Evolutionary conservation across 2,888 invertebrate genomes (phyloP), one percentile per base, ranked within the genome.

Genomic region (Criorhina ranunculi): DNA sequence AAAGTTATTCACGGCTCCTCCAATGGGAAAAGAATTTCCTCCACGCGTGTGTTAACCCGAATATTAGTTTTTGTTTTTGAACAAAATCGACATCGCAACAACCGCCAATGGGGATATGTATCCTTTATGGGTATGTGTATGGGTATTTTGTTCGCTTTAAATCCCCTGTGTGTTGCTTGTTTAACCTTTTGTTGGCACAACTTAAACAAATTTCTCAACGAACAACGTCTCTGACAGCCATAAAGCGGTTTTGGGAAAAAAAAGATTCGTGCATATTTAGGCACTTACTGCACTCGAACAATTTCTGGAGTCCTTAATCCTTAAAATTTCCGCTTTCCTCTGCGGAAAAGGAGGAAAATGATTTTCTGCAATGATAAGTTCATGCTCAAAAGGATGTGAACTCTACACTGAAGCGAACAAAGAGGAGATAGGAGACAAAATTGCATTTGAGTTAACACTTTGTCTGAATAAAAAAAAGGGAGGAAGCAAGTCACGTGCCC

Each of bases 371-470:
- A 64, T 35, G 55, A 73, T 64, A 62, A 64, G 64, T 64, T 53
- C 64, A 44, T 31, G 49, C 62, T 73, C 24, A 62, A 73, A 73
- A 62, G 53, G 62, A 73, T 62, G 53, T 31, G 73, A 75, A 75
- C 42, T 64, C 17, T 31, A 15, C 42, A 53, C 6, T 53, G 42
- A 73, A 42, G 55, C 31, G 55, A 75, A 64, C 73, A 75, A 59
- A 55, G 24, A 35, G 53, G n/a, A 17, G 53, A 75, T 57, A 67
- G 57, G 19, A 55, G 8, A 66, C 37, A 66, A 66, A 66, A 76
- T 51, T 76, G 49, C 76, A 76, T 76, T 66, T 57, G 46, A 37
- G 37, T 37, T 29, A 35, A 64, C 55, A 55, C 53, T 75, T 66
- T 73, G 42, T 40, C 57, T 40, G 31, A 49, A 51, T 15, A 42